A percentile compares a stretch with the other conserved stretches of the same genome.
These are phyloP conservation scores for Calcarius lapponicus DNA, from an alignment of 2,797 vertebrate species.

Conservation along the genomic window DNA sequence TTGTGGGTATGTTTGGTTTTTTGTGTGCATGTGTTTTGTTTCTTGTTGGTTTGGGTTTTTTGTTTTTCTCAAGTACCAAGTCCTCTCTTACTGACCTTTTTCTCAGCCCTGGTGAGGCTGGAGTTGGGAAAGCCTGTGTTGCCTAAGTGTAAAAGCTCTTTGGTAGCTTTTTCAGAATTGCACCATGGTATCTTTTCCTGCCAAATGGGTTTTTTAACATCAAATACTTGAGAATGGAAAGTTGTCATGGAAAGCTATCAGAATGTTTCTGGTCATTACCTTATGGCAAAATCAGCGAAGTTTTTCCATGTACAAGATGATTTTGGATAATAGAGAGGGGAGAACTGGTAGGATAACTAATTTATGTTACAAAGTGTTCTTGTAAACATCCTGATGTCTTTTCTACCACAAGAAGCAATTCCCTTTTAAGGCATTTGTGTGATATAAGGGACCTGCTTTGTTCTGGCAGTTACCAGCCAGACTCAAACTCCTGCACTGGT, in stretches of 20 bases:
- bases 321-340: background rate
- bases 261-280: slow-evolving; percentile 25
- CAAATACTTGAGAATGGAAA: background rate
- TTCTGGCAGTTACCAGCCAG: background rate
- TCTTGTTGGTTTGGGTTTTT: background rate
- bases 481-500: background rate
- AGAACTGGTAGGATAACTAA: background rate
- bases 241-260: slow-evolving; percentile 8
- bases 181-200: background rate
- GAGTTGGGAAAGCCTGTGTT: background rate
- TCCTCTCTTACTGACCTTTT: background rate
- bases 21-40: background rate
- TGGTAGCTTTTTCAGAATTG: background rate
- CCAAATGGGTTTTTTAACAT: slow-evolving; percentile 21
- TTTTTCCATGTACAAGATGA: background rate
- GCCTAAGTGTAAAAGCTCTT: background rate
- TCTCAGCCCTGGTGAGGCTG: background rate
- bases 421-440: background rate
- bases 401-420: background rate
- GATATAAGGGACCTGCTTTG: background rate
- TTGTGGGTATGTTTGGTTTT: background rate
- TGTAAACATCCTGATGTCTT: background rate
- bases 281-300: background rate
- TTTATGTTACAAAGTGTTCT: background rate
- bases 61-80: background rate